Conservation (phyloP, 2,797 vertebrate species). For the Anabas testudineus region DNA sequence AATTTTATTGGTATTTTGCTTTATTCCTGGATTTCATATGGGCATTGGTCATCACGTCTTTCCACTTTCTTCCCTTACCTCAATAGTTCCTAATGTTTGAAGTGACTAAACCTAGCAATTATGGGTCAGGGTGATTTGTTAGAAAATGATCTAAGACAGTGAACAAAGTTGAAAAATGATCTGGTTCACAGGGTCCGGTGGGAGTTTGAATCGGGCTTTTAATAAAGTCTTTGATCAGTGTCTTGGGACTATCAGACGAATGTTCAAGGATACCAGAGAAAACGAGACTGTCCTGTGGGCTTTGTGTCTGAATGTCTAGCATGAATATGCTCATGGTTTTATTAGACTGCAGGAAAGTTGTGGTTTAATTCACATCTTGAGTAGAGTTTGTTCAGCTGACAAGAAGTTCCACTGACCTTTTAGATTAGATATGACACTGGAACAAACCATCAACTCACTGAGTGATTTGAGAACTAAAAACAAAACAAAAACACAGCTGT, state of each 20-base stretch:
- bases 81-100: slow-evolving; percentile 14
- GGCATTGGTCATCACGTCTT: neutral
- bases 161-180: slow-evolving; percentile 20
- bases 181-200: slow-evolving; percentile 3
- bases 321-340: slow-evolving; percentile 10
- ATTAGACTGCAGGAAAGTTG: neutral
- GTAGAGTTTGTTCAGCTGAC: neutral
- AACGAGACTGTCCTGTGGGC: slow-evolving; percentile 18
- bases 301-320: slow-evolving; percentile 20
- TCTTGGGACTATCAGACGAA: slow-evolving; percentile 13
- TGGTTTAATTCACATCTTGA: slow-evolving; percentile 6
- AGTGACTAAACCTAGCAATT: slow-evolving; percentile 13
- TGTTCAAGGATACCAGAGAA: slow-evolving; percentile 18
- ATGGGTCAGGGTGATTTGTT: slow-evolving; percentile 24
- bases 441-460: too few species aligned
- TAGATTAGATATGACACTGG: neutral
- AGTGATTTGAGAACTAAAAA: neutral
- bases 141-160: slow-evolving; percentile 10
- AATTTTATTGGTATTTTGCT: neutral
- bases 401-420: neutral
- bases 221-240: slow-evolving; percentile 51
- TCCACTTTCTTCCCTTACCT: neutral
- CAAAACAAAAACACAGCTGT: neutral
- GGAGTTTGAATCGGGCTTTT: slow-evolving; percentile 27
- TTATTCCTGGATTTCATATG: neutral